These are phyloP conservation scores for Ptycholaimellus sp. DNA, from an alignment of 2,888 invertebrate genomes.

Conservation along the genomic window DNA sequence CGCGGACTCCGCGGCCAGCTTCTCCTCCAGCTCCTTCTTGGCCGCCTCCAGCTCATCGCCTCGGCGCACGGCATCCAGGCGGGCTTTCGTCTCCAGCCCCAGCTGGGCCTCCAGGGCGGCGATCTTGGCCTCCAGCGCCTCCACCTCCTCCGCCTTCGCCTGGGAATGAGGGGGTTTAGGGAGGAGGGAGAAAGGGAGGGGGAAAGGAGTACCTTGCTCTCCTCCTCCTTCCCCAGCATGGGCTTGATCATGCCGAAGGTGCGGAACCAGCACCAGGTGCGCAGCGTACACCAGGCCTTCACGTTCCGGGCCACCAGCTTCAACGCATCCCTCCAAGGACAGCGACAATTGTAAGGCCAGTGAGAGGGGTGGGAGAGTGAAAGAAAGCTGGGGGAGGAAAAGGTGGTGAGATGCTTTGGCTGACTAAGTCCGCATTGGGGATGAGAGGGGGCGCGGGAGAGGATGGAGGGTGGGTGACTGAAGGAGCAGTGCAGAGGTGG, in stretches of 20 bases:
- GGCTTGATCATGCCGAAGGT: conserved; percentile 51
- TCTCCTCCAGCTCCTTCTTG: conserved; percentile 60
- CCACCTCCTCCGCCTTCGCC: conserved; percentile 91
- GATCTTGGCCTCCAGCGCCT: conserved; percentile 32
- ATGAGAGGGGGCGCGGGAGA: no score
- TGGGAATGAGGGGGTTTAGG: conserved; percentile 95
- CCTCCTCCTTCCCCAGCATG: conserved; percentile 23
- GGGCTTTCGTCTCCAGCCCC: conserved; percentile 72
- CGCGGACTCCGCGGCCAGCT: not conserved
- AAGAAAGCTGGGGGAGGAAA: no score
- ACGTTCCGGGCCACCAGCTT: conserved; percentile 47
- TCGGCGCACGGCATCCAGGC: conserved; percentile 79
- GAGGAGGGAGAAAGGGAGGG: no score
- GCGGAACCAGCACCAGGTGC: conserved; percentile 99
- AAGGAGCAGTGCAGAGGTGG: no score
- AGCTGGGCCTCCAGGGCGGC: conserved; percentile 87
- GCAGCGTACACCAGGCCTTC: conserved; percentile 91
- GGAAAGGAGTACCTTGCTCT: no score
- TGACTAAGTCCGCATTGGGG: no score
- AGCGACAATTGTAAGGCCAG: not conserved
- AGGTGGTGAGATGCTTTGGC: no score
- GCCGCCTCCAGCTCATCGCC: conserved; percentile 79
- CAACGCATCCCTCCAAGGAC: conserved; percentile 34
- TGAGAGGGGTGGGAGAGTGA: not conserved
- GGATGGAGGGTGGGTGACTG: no score